A percentile compares a stretch with the other conserved stretches of the same genome.
phyloP scores from a whole-genome alignment of 92 coral and sea anemone genomes.

The Anthopleura xanthogrammica region DNA sequence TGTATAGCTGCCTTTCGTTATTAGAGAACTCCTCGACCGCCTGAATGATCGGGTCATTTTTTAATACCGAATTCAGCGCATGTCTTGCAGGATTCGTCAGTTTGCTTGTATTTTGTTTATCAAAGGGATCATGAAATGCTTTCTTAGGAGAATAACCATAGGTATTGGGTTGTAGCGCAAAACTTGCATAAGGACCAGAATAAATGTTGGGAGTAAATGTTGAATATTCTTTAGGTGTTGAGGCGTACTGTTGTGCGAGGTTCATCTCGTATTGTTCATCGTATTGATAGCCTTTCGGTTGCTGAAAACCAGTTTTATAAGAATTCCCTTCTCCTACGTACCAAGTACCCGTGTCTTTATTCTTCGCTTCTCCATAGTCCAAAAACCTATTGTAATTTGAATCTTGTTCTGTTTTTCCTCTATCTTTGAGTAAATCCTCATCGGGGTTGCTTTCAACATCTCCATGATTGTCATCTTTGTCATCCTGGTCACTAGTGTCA shows the following conservation, averaged over 20 bases:
- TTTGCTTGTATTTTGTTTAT: not conserved
- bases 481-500: not conserved
- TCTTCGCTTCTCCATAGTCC: not conserved
- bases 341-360: not conserved
- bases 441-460: not conserved
- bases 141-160: not conserved
- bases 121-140: not conserved
- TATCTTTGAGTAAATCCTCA: not conserved
- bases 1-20: constrained; percentile 47
- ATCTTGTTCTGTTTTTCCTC: not conserved
- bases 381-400: not conserved
- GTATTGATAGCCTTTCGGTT: constrained; percentile 9
- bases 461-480: not conserved
- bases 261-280: constrained; percentile 31
- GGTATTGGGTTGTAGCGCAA: not conserved
- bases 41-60: constrained; percentile 69
- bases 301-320: not conserved
- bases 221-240: constrained; percentile 27
- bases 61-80: constrained; percentile 30
- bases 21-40: constrained; percentile 66
- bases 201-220: constrained; percentile 7
- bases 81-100: constrained; percentile 22
- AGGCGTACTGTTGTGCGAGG: constrained; percentile 16
- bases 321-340: not conserved
- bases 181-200: constrained; percentile 24